These are phyloP conservation scores for Abrostola tripartita DNA, from an alignment of 2,888 invertebrate genomes.

Conservation along the genomic window DNA sequence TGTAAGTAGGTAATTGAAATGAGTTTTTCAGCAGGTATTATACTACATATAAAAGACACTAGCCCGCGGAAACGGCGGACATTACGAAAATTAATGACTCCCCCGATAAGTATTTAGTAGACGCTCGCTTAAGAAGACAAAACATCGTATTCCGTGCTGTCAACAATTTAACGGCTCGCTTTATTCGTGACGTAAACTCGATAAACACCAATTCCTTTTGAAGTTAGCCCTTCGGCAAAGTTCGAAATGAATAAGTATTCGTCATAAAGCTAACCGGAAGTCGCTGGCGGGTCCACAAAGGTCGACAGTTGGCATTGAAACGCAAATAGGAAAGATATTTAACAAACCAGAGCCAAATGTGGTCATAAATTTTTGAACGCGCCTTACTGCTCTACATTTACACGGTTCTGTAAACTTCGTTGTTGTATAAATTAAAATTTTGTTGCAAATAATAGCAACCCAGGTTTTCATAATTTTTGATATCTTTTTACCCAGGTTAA, in stretches of 20 bases:
- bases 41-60: constrained; percentile 50
- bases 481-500: no score
- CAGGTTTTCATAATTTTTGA: background rate
- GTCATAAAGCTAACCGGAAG: constrained; percentile 66
- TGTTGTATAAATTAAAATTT: constrained; percentile 31
- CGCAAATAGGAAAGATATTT: constrained; percentile 64
- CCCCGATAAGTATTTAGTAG: constrained; percentile 57
- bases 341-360: constrained; percentile 70
- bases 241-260: constrained; percentile 52
- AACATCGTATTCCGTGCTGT: constrained; percentile 63
- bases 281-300: constrained; percentile 64
- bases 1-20: constrained; percentile 10
- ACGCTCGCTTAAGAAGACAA: constrained; percentile 56
- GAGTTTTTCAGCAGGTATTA: constrained; percentile 24
- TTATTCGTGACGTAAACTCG: constrained; percentile 55
- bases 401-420: constrained; percentile 36
- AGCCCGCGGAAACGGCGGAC: constrained; percentile 46
- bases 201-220: constrained; percentile 56
- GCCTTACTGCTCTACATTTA: constrained; percentile 39
- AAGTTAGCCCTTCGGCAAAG: constrained; percentile 47
- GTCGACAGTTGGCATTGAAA: constrained; percentile 69
- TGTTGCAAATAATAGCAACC: constrained; percentile 20
- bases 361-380: constrained; percentile 62
- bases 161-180: constrained; percentile 59
- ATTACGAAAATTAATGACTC: constrained; percentile 57